Evolutionary conservation across 53 echinoderm and acorn worm species (phyloP).

Genomic region (Crossaster papposus): DNA sequence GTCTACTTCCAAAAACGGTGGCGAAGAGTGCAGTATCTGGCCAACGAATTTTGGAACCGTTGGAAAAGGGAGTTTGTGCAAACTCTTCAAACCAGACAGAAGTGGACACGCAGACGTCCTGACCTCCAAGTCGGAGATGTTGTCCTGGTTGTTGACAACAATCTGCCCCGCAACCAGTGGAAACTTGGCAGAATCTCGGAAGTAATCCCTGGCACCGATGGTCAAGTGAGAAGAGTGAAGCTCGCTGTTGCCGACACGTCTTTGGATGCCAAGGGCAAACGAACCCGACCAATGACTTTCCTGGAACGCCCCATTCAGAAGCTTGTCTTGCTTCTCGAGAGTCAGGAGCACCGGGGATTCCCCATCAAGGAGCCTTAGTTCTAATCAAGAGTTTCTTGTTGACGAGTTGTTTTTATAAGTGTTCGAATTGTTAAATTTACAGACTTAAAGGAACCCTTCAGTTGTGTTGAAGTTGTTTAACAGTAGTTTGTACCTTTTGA

Average conservation of each 20-base stretch:
- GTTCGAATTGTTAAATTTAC: neutral
- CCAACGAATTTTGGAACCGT: constrained; percentile 64
- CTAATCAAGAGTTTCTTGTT: neutral
- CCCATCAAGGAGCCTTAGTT: constrained; percentile 20
- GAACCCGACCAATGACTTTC: too few species aligned
- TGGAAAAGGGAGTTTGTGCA: constrained; percentile 60
- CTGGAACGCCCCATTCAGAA: too few species aligned
- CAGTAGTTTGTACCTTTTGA: constrained; percentile 1
- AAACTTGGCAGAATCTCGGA: too few species aligned
- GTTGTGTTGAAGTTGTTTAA: neutral
- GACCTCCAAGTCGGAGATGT: constrained; percentile 32
- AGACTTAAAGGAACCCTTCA: neutral
- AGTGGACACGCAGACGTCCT: constrained; percentile 38
- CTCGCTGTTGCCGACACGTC: too few species aligned
- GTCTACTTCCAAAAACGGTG: constrained; percentile 47
- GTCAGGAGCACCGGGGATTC: constrained; percentile 15
- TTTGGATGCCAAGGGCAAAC: too few species aligned
- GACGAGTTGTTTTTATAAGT: neutral
- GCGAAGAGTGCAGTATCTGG: constrained; percentile 58
- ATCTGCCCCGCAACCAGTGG: constrained; percentile 29
- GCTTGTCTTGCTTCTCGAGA: too few species aligned
- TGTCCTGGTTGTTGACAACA: constrained; percentile 54
- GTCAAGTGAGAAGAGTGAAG: too few species aligned
- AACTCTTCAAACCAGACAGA: constrained; percentile 53
- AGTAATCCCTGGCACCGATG: too few species aligned